These are phyloP conservation scores for Xiphophorus couchianus DNA, from an alignment of 2,113 vertebrate genomes.

Conservation along the genomic window DNA sequence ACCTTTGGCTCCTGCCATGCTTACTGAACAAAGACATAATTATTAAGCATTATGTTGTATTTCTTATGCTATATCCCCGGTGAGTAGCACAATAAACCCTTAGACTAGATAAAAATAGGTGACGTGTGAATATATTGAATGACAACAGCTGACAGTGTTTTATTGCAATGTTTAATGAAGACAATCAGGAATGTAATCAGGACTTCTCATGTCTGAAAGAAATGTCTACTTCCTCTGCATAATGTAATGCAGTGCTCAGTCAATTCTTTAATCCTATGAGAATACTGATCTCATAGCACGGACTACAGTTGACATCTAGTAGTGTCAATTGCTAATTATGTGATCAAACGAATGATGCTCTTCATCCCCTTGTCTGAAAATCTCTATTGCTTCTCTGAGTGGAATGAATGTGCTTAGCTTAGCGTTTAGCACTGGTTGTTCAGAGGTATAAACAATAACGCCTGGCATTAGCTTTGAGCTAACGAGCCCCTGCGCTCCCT, in stretches of 20 bases:
- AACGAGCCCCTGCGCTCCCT: constrained; percentile 5
- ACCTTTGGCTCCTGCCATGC: constrained; percentile 89
- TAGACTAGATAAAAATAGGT: constrained; percentile 4
- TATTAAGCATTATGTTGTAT: constrained; percentile 22
- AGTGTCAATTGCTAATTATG: neutral
- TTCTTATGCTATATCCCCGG: constrained; percentile 18
- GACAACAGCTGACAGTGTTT: constrained; percentile 37
- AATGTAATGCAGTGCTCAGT: neutral
- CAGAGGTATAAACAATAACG: constrained; percentile 14
- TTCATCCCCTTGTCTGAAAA: neutral
- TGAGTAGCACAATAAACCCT: constrained; percentile 5
- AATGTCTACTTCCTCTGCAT: constrained; percentile 12
- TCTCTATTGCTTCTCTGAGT: no score
- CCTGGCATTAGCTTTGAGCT: constrained; percentile 14
- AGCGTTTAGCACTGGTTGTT: neutral
- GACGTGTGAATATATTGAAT: constrained; percentile 25
- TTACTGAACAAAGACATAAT: constrained; percentile 81
- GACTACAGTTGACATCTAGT: constrained; percentile 3
- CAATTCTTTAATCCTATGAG: neutral
- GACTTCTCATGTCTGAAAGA: constrained; percentile 7
- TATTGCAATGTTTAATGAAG: constrained; percentile 40
- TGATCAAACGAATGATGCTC: neutral
- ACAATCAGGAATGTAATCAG: constrained; percentile 42
- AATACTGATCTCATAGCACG: neutral
- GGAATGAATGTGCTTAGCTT: constrained; percentile 10